Conservation (phyloP, 2,113 vertebrate species). For the Dendrocopos noguchii region DNA sequence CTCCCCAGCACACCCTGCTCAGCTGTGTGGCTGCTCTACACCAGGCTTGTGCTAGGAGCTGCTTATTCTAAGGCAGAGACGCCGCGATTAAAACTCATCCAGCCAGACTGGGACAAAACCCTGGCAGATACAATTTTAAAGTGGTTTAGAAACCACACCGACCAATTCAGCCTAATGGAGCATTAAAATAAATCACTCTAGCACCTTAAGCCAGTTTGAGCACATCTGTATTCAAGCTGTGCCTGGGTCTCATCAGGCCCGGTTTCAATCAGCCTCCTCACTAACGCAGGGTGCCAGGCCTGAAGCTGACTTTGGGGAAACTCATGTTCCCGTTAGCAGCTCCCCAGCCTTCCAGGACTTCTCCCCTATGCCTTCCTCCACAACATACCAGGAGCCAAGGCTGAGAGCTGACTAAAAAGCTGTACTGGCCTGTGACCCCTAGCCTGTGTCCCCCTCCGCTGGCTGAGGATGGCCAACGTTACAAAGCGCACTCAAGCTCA, state of each 20-base stretch:
- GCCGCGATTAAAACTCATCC: not conserved
- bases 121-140: conserved; percentile 36
- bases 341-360: not conserved
- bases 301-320: not conserved
- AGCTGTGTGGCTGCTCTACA: not conserved
- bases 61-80: not conserved
- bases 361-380: not conserved
- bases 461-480: not conserved
- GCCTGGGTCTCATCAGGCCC: conserved; percentile 12
- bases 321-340: not conserved
- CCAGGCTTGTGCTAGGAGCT: rapidly evolving
- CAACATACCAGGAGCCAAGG: not conserved
- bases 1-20: rapidly evolving
- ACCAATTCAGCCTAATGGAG: conserved; percentile 61
- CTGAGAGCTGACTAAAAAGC: not conserved
- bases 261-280: not conserved
- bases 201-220: conserved; percentile 67
- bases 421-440: not conserved
- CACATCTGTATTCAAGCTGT: conserved; percentile 56
- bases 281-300: not conserved
- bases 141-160: conserved; percentile 61
- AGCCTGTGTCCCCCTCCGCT: not conserved
- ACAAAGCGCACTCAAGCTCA: not conserved
- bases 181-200: conserved; percentile 61
- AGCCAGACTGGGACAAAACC: conserved; percentile 1